Evolutionary conservation across 2,888 invertebrate genomes (phyloP), one percentile per base, ranked within the genome.

Genomic region (Idaea aversata): DNA sequence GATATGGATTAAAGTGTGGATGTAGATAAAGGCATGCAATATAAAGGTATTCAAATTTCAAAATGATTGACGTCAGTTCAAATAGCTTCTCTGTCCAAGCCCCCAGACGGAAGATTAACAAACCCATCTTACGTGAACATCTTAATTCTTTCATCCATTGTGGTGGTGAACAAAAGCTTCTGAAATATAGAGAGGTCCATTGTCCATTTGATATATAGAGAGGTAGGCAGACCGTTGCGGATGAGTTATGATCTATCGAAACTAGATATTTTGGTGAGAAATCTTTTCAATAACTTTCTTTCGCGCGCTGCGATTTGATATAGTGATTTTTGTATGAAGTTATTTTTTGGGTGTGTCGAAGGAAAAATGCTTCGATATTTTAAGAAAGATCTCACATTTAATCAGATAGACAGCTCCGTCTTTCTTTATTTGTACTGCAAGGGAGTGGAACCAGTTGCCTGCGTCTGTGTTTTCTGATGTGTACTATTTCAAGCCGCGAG

Each of bases 171-270:
- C 82, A 82, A 82, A 77, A 77, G 77, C 72, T 67, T 73, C 72
- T 79, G 81, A 82, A 83, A 82, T 83, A 83, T 83, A 74, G 82
- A 76, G 68, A 70, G 71, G 75, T 72, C 80, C 74, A 78, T 83
- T 83, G 83, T 83, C 82, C 82, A 75, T 64, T 75, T 83, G 83
- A 83, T 83, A 77, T 83, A 83, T 83, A 76, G 80, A 78, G 59
- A 59, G 25, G 59, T 34, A 59, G 59, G 25, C 59, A 59, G 25
- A 59, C 58, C 7, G 38, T 36, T 59, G 61, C 13, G 64, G 66
- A 70, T 70, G 70, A 70, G 65, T 70, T 70, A 70, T 68, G 68
- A 65, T 66, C 66, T 63, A 65, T 66, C 62, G 67, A 59, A 62
- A 67, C 66, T 66, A 47, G 47, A 47, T 47, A 47, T 47, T 47